Percentiles rank a stretch among this genome's conserved stretches.
phyloP scores from a whole-genome alignment of 1,140 invertebrate genomes.

The Physella acuta region DNA sequence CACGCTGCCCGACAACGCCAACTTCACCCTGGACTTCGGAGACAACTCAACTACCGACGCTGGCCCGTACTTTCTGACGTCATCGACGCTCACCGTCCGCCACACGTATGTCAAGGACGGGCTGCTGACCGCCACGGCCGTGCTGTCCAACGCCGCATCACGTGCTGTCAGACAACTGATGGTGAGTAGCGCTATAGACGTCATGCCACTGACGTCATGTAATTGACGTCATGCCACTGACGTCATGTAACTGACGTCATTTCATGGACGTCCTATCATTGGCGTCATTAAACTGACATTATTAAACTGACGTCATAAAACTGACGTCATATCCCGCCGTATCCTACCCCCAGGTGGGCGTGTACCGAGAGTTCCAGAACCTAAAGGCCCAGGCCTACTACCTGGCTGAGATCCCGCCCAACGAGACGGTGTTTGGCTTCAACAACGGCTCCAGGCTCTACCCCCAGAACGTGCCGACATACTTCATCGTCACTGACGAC shows the following conservation, averaged over 20 bases:
- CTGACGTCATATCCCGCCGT: too few relatives aligned
- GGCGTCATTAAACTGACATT: too few relatives aligned
- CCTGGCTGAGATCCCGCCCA: conserved; percentile 10
- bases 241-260: too few relatives aligned
- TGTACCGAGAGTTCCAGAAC: conserved; percentile 19
- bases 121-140: conserved; percentile 30
- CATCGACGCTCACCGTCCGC: not conserved
- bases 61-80: not conserved
- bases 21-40: conserved; percentile 29
- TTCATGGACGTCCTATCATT: too few relatives aligned
- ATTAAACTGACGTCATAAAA: too few relatives aligned
- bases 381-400: conserved; percentile 16
- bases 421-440: not conserved
- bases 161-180: conserved; percentile 19
- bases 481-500: not conserved
- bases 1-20: conserved; percentile 31
- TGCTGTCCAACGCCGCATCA: conserved; percentile 39
- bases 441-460: not conserved
- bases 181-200: conserved; percentile 36
- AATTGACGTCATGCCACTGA: too few relatives aligned
- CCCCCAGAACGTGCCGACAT: conserved; percentile 3
- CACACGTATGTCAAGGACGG: conserved; percentile 34
- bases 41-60: conserved; percentile 25
- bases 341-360: conserved; percentile 27
- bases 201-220: too few relatives aligned